Conservation (phyloP, 2,797 vertebrate species). For the Botia almorhae region DNA sequence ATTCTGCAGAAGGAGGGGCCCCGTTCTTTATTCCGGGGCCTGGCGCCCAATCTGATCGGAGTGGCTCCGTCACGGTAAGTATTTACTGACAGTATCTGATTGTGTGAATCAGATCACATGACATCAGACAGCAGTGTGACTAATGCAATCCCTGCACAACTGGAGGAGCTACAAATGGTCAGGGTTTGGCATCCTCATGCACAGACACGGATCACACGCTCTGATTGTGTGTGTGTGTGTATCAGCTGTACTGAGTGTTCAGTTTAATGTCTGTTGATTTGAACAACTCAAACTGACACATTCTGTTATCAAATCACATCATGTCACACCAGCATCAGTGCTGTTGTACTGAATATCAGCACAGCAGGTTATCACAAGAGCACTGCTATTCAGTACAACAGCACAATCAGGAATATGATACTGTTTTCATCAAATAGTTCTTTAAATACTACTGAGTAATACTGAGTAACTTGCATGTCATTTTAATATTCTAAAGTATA, state of each 20-base stretch:
- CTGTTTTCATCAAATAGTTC: too few species aligned
- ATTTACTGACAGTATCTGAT: slow-evolving; percentile 13
- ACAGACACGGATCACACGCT: slow-evolving; percentile 7
- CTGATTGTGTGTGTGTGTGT: slow-evolving; percentile 18
- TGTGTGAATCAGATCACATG: neutral
- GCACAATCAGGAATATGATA: too few species aligned
- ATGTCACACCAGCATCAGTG: too few species aligned
- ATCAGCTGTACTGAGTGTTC: neutral
- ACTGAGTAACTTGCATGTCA: too few species aligned
- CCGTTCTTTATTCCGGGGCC: slow-evolving; percentile 95
- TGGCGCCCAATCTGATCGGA: slow-evolving; percentile 95
- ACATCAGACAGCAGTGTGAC: slow-evolving; percentile 1
- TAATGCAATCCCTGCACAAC: slow-evolving; percentile 62
- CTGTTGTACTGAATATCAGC: too few species aligned
- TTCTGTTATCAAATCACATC: too few species aligned
- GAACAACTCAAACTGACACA: too few species aligned
- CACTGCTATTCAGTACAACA: too few species aligned
- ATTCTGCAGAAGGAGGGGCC: slow-evolving; percentile 95
- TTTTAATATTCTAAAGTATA: too few species aligned
- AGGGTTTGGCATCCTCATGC: slow-evolving; percentile 1
- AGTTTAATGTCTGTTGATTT: too few species aligned
- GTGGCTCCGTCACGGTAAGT: slow-evolving; percentile 95
- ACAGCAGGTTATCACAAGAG: too few species aligned
- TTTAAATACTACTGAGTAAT: too few species aligned
- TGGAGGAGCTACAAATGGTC: slow-evolving; percentile 55